Percentiles rank a stretch among this genome's conserved stretches.
phyloP scores from a whole-genome alignment of 2,888 invertebrate species.

The Nasonia oneida region DNA sequence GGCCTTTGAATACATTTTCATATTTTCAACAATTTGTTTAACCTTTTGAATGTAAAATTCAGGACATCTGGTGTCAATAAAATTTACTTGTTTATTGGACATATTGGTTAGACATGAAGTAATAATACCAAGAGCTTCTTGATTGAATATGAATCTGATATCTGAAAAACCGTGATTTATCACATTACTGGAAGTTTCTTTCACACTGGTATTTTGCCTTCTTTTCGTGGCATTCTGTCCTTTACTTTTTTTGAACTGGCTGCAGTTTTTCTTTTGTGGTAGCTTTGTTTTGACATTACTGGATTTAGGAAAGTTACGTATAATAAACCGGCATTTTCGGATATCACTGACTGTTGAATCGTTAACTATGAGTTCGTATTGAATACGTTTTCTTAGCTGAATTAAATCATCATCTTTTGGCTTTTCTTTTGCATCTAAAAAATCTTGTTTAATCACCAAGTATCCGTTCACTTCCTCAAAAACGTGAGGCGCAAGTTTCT shows the following conservation, averaged over 20 bases:
- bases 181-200: neutral
- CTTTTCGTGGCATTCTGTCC: neutral
- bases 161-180: neutral
- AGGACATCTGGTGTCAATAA: neutral
- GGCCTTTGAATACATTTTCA: neutral
- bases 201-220: neutral
- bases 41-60: neutral
- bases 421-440: neutral
- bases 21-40: neutral
- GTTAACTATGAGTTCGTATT: too few relatives aligned
- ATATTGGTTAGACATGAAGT: neutral
- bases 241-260: neutral
- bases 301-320: neutral
- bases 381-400: too few relatives aligned
- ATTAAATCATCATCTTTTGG: too few relatives aligned
- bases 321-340: neutral
- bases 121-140: neutral
- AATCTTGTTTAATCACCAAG: conserved; percentile 5
- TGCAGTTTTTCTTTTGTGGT: neutral
- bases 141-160: neutral
- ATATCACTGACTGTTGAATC: neutral
- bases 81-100: neutral
- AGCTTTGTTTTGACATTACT: neutral
- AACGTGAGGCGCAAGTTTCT: conserved; percentile 7
- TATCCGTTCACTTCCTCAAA: neutral